phyloP scores from a whole-genome alignment of 2,113 vertebrate species.

The Hippopotamus amphibius region DNA sequence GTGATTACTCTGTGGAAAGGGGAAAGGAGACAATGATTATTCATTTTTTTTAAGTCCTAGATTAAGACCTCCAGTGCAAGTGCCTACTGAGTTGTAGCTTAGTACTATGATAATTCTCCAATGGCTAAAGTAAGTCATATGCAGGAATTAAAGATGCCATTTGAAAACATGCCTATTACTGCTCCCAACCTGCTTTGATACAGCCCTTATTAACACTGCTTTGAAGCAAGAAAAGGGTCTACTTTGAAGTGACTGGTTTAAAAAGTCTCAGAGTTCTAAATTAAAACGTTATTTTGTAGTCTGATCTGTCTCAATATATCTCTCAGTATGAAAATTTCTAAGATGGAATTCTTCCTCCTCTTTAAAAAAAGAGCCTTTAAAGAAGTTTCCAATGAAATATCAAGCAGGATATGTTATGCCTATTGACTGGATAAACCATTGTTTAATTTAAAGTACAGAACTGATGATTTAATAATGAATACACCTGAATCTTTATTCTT shows the following conservation, averaged over 20 bases:
- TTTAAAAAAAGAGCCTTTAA: slow-evolving; percentile 14
- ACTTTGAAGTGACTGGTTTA: slow-evolving; percentile 71
- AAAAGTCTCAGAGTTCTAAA: slow-evolving; percentile 66
- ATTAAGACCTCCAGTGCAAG: slow-evolving; percentile 52
- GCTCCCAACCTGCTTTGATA: slow-evolving; percentile 24
- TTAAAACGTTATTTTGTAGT: slow-evolving; percentile 75
- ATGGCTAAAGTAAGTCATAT: slow-evolving; percentile 39
- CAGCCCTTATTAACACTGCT: slow-evolving; percentile 70
- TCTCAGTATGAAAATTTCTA: slow-evolving; percentile 54
- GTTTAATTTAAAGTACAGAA: not conserved
- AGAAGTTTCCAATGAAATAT: slow-evolving; percentile 25
- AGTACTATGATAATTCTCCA: slow-evolving; percentile 20
- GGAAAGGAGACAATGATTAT: slow-evolving; percentile 41
- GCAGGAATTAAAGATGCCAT: slow-evolving; percentile 65
- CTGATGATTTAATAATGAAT: not conserved
- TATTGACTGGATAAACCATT: not conserved
- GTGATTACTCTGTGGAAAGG: slow-evolving; percentile 30
- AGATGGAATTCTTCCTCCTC: not conserved
- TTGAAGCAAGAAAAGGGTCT: slow-evolving; percentile 47
- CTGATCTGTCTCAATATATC: slow-evolving; percentile 67
- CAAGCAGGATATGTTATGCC: not conserved
- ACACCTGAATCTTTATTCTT: too few species aligned
- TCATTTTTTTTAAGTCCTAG: not conserved
- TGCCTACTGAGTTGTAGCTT: slow-evolving; percentile 49
- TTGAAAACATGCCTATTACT: slow-evolving; percentile 68